Evolutionary conservation across 53 echinoderm and acorn worm species (phyloP), one percentile per base, ranked within the genome.

Genomic region (Holothuria scabra): DNA sequence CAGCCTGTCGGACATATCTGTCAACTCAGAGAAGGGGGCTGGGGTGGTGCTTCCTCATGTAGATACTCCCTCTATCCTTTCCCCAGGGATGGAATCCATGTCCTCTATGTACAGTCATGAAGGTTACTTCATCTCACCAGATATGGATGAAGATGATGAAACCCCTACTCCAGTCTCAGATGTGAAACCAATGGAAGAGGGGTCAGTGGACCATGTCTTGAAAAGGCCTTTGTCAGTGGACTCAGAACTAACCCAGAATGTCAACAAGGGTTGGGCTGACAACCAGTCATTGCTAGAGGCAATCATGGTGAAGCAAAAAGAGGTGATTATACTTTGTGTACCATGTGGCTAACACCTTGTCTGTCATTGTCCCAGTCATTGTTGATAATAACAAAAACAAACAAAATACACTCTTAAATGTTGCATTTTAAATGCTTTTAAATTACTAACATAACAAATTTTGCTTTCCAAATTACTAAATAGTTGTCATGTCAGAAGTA

Each of bases 251-350:
- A 88, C 82, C 22, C 66, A 86, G 74, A 89, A 90, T 70, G 85
- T 95, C 29, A 86, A 81, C 22, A 92, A 86, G 66, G 95, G 90
- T 37, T 95, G 95, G 95, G 88, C 86, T 49, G 92, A 90, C 8
- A 88, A 90, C 63, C 87, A 88, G 85, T 88, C 72, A 49, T 79
- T 95, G 46, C 66, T 92, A 41, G 90, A 95, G 60, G 89, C 80
- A 48, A 92, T 90, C 48, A 64, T 86, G 34, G 93, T 83, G 24
- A 85, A 91, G 22, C 90, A 90, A 79, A 68, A 87, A 70, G 87
- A 64, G 65, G 65, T 64, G 65, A 64, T 26, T 31, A 28, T 64
- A 10, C 31, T 64, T 21, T 31, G 26, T 64, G 31, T 64, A 26
- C 20, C 12, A 12, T 31, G 13, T 21, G 12, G 11, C 65, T 64